Evolutionary conservation across 1,140 invertebrate genomes (phyloP).

Genomic region (Holcopasites calliopsidis): DNA sequence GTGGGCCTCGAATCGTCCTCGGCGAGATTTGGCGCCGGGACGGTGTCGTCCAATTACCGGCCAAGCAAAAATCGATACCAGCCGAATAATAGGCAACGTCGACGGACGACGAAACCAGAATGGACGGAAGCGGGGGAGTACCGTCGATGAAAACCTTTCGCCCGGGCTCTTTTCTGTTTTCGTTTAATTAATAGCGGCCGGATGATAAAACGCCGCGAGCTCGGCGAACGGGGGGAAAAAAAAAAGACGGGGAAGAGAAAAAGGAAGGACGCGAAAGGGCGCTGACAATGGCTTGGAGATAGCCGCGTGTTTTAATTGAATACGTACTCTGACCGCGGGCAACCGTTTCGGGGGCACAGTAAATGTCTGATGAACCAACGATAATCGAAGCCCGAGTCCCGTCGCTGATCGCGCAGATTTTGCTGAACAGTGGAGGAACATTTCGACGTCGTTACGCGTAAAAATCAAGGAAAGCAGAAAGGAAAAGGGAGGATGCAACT

Average conservation of each 20-base stretch:
- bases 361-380: no score
- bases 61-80: conserved; percentile 28
- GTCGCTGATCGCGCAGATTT: no score
- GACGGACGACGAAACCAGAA: neutral
- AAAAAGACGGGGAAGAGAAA: neutral
- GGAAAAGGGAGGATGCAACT: neutral
- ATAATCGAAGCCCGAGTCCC: no score
- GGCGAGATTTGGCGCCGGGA: neutral
- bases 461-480: neutral
- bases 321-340: no score
- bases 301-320: no score
- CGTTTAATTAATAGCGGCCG: conserved; percentile 13
- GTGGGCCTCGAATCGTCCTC: neutral
- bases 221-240: neutral
- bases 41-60: conserved; percentile 23
- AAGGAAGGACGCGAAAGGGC: neutral
- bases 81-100: neutral
- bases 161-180: neutral
- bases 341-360: no score
- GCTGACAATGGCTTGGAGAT: no score
- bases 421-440: no score
- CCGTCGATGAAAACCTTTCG: neutral
- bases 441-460: neutral
- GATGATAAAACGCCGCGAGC: neutral
- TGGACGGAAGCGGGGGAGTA: neutral